phyloP scores from a whole-genome alignment of 1,140 invertebrate genomes.

The Scylla paramamosain region DNA sequence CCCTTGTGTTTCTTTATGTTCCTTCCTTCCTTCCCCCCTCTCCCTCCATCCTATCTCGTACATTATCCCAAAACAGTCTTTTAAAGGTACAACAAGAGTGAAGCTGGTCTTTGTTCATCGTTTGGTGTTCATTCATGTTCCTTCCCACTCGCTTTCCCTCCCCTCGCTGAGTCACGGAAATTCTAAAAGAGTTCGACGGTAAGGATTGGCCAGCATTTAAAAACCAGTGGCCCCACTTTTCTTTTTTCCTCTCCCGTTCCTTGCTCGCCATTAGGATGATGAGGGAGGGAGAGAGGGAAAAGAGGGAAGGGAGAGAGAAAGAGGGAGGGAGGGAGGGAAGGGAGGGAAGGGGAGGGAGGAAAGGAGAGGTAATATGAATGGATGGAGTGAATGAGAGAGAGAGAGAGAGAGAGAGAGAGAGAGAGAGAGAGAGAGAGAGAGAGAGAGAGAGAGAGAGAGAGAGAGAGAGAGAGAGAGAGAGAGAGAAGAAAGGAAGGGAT shows the following conservation, averaged over 20 bases:
- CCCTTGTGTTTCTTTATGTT: not conserved
- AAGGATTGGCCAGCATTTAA: no score
- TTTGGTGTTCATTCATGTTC: not conserved
- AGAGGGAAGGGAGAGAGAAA: not conserved
- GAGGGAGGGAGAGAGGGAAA: constrained; percentile 6
- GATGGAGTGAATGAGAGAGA: not conserved
- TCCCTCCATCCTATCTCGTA: not conserved
- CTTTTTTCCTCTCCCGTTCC: no score
- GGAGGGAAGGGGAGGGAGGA: not conserved
- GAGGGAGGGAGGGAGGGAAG: not conserved
- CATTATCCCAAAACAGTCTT: no score
- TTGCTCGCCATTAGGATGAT: no score
- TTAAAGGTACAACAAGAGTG: no score
- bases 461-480: not conserved
- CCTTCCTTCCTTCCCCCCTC: not conserved
- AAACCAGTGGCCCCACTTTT: no score
- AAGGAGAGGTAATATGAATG: not conserved
- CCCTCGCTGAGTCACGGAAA: not conserved
- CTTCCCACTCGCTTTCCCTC: not conserved
- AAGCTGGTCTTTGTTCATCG: no score
- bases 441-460: constrained; percentile 56
- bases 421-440: not conserved
- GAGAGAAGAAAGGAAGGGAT: not conserved
- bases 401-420: not conserved
- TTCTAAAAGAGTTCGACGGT: no score